Conservation (phyloP, 2,888 invertebrate genomes). For the Hirtodrosophila histrioides region DNA sequence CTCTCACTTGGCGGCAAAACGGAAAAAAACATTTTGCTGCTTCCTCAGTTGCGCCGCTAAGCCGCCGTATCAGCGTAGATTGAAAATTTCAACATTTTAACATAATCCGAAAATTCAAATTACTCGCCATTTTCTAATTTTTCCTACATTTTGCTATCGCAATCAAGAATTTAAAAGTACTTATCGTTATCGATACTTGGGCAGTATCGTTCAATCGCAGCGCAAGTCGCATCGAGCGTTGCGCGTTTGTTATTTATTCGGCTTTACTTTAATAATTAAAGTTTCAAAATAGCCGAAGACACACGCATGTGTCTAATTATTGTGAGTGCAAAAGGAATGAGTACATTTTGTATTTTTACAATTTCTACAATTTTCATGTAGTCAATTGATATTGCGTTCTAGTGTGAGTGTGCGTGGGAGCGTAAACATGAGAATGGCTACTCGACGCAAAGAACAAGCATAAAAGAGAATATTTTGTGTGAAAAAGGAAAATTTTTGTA, state of each 20-base stretch:
- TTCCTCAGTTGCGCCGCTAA: no score
- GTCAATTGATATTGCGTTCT: slow-evolving; percentile 13
- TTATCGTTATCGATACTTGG: slow-evolving; percentile 46
- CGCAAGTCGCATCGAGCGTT: slow-evolving; percentile 32
- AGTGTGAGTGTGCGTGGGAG: slow-evolving; percentile 39
- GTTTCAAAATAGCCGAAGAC: neutral
- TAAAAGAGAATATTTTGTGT: slow-evolving; percentile 64
- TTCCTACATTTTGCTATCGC: slow-evolving; percentile 36
- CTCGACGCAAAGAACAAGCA: slow-evolving; percentile 47
- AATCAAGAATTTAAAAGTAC: slow-evolving; percentile 11
- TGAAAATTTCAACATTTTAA: no score
- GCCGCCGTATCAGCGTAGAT: no score
- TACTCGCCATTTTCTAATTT: no score
- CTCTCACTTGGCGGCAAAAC: no score
- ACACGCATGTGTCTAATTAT: neutral
- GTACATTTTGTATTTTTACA: neutral
- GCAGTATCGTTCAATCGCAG: slow-evolving; percentile 33
- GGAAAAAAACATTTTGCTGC: no score
- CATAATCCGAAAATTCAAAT: no score
- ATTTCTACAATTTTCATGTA: slow-evolving; percentile 1
- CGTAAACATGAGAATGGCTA: slow-evolving; percentile 47
- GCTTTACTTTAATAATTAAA: slow-evolving; percentile 13
- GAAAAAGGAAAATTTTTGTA: slow-evolving; percentile 48
- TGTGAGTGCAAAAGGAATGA: slow-evolving; percentile 5
- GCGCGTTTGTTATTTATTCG: slow-evolving; percentile 38